Conservation (phyloP, 2,888 invertebrate genomes). For the Eugnorisma glareosa region DNA sequence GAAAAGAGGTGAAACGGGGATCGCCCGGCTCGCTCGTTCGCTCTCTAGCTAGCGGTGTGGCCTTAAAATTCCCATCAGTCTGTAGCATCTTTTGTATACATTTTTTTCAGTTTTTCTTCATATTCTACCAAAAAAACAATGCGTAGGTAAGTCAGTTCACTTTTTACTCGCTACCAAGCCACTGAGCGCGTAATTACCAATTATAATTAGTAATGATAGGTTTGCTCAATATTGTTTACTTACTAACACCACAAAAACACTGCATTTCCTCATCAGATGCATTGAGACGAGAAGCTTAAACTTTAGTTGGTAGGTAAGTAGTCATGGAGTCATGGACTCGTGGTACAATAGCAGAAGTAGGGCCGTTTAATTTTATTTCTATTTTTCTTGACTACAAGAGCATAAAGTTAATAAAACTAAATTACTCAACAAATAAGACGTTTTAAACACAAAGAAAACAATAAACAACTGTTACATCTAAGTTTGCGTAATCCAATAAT, state of each 20-base stretch:
- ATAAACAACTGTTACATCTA: constrained; percentile 57
- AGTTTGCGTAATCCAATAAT: constrained; percentile 70
- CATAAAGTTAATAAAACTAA: constrained; percentile 25
- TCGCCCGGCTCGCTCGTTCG: too few species aligned
- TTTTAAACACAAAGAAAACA: constrained; percentile 36
- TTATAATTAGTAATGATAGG: not conserved
- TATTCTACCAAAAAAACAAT: not conserved
- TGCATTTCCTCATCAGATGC: not conserved
- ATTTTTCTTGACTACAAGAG: not conserved
- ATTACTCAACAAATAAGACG: constrained; percentile 34
- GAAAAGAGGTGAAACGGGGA: too few species aligned
- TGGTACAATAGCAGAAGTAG: too few species aligned
- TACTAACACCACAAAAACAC: not conserved
- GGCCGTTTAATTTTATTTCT: too few species aligned
- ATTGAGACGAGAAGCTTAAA: not conserved
- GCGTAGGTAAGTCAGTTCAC: not conserved
- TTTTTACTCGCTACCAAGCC: not conserved
- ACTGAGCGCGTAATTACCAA: not conserved
- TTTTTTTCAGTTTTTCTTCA: too few species aligned
- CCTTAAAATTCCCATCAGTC: not conserved
- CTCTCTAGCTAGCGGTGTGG: too few species aligned
- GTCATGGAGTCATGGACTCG: not conserved
- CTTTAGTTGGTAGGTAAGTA: not conserved
- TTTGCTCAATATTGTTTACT: constrained; percentile 12
- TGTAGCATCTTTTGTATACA: not conserved